Evolutionary conservation across 2,888 invertebrate species (phyloP), one percentile per base, ranked within the genome.

Genomic region (Lepas anatifera): DNA sequence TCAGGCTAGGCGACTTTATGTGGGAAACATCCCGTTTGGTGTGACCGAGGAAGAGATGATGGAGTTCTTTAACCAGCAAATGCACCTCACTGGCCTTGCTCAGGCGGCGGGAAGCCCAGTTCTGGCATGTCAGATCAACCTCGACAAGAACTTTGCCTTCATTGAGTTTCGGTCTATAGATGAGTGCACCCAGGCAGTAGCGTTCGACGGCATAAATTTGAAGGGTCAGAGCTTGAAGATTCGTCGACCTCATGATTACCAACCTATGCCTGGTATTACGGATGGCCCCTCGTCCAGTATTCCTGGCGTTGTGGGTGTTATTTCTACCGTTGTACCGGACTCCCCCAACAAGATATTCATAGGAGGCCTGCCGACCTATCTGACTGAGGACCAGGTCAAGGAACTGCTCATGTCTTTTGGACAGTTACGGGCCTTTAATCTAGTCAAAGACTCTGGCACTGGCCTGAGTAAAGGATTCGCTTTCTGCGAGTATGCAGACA

Each of bases 101-200:
- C 97, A 98, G 82, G 96, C 96, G 2, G 95, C 95, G 70, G 98
- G 98, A 69, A 96, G 95, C 83, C 97, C 98, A n/a, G 95, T 99
- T 64, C 85, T 98, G 69, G 96, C 97, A n/a, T 97, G 97, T 80
- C 98, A 98, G 81, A 97, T 98, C 72, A 98, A 98, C 83, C 86
- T 98, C 81, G 98, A 98, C 82, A 98, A 98, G 82, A 98, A 98
- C 83, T 98, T 98, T 85, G 98, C 98, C 77, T 98, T 98, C 84
- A 86, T 98, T 76, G 96, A 97, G 85, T 74, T 87, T 77, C 86
- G 96, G 77, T 98, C 98, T 25, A 97, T 98, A 78, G 98, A 98
- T 84, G 98, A 98, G 82, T 97, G 97, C 8, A 96, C 98, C 58
- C 96, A 97, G 79, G 97, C 97, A 3, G 97, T 99, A 95, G 97